phyloP scores from a whole-genome alignment of 1,140 invertebrate genomes.

The Brachionus calyciflorus region DNA sequence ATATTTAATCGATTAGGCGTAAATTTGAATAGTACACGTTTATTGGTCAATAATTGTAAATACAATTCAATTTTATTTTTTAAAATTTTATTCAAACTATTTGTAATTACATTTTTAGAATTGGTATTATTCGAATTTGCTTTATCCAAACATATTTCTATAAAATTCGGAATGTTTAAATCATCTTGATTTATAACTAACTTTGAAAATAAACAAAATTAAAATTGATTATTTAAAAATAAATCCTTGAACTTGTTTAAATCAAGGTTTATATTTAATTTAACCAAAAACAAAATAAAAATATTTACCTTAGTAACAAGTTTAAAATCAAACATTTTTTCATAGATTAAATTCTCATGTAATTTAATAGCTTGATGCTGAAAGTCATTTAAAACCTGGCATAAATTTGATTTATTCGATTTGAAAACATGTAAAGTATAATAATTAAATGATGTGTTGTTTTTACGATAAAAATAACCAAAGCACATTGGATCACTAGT shows the following conservation, averaged over 20 bases:
- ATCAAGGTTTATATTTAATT: not conserved
- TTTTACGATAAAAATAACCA: slow-evolving; percentile 41
- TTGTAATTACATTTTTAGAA: not conserved
- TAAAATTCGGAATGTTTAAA: slow-evolving; percentile 43
- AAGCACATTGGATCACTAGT: slow-evolving; percentile 28
- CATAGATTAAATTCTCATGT: slow-evolving; percentile 38
- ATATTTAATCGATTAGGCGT: not conserved
- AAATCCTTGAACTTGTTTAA: not conserved
- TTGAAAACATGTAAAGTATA: slow-evolving; percentile 22
- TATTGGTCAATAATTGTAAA: not conserved
- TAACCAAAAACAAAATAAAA: not conserved
- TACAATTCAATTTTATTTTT: slow-evolving; percentile 19
- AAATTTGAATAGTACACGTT: slow-evolving; percentile 13
- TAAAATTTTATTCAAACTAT: slow-evolving; percentile 6
- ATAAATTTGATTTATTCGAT: slow-evolving; percentile 31
- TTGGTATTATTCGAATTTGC: not conserved
- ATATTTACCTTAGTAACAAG: slow-evolving; percentile 30
- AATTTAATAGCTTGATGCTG: slow-evolving; percentile 13
- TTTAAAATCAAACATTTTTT: slow-evolving; percentile 41
- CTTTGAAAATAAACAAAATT: not conserved
- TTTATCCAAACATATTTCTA: slow-evolving; percentile 40
- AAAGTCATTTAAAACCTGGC: slow-evolving; percentile 35
- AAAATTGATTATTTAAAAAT: no score
- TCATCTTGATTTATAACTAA: slow-evolving; percentile 30
- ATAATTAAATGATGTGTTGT: slow-evolving; percentile 12